Percentiles rank a stretch among this genome's conserved stretches.
Conservation (phyloP, 2,113 vertebrate species). For the Gadus chalcogrammus region DNA sequence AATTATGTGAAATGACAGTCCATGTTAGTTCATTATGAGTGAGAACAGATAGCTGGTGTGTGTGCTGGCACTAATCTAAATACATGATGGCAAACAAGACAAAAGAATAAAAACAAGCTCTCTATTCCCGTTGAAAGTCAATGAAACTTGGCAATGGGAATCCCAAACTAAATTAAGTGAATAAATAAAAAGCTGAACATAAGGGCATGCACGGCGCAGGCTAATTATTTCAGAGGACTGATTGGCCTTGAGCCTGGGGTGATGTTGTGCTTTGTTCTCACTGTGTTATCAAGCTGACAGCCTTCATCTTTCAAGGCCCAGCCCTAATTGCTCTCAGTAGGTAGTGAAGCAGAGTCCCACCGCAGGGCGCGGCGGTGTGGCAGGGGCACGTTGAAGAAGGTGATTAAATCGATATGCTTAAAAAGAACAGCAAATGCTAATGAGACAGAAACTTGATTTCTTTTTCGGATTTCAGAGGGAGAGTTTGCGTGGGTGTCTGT, state of each 20-base stretch:
- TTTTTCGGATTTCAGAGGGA: not conserved
- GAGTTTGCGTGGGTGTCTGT: not conserved
- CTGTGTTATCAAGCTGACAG: slow-evolving; percentile 28
- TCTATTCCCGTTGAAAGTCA: too few species aligned
- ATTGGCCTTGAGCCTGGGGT: slow-evolving; percentile 38
- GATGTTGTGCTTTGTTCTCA: slow-evolving; percentile 36
- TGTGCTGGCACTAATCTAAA: too few species aligned
- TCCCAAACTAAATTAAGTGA: not conserved
- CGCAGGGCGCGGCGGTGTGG: not conserved
- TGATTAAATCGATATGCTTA: slow-evolving; percentile 41
- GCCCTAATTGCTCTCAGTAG: slow-evolving; percentile 57
- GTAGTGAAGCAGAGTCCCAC: slow-evolving; percentile 38
- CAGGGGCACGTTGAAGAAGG: slow-evolving; percentile 7
- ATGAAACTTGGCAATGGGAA: too few species aligned
- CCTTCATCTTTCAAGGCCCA: slow-evolving; percentile 44
- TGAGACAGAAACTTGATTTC: slow-evolving; percentile 6
- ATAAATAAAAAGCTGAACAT: not conserved
- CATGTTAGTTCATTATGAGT: too few species aligned
- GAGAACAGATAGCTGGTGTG: too few species aligned
- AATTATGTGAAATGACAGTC: too few species aligned
- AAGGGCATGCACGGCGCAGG: slow-evolving; percentile 6
- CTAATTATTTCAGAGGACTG: slow-evolving; percentile 52
- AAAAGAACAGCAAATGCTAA: slow-evolving; percentile 26
- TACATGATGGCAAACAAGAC: too few species aligned
- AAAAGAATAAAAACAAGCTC: too few species aligned